Evolutionary conservation across 2,113 vertebrate species (phyloP).

Genomic region (Quiscalus mexicanus): DNA sequence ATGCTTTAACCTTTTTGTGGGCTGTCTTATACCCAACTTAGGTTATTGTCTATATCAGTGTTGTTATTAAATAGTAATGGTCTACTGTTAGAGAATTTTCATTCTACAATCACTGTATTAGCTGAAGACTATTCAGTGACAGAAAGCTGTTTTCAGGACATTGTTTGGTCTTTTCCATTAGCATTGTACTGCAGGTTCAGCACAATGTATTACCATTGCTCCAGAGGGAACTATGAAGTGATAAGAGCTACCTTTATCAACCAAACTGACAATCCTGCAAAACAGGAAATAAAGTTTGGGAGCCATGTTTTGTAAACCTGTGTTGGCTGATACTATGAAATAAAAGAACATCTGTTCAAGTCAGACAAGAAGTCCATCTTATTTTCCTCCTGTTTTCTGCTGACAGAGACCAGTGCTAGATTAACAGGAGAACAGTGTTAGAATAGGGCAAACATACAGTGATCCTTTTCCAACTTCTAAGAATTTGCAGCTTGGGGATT

Average conservation of each 20-base stretch:
- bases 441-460: background rate
- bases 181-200: background rate
- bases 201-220: background rate
- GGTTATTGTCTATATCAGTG: background rate
- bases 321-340: background rate
- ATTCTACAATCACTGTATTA: background rate
- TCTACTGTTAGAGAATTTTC: background rate
- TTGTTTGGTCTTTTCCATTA: background rate
- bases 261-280: background rate
- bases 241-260: background rate
- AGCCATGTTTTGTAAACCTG: background rate
- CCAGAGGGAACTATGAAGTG: background rate
- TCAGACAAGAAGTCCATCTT: background rate
- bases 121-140: background rate
- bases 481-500: background rate
- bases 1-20: background rate
- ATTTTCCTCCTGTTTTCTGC: background rate
- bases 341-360: background rate
- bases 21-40: background rate
- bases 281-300: background rate
- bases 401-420: background rate
- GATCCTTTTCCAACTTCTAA: background rate
- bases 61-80: background rate
- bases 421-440: background rate
- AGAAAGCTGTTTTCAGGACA: background rate